Conservation (phyloP, 2,797 vertebrate genomes). For the Pelodytes ibericus region DNA sequence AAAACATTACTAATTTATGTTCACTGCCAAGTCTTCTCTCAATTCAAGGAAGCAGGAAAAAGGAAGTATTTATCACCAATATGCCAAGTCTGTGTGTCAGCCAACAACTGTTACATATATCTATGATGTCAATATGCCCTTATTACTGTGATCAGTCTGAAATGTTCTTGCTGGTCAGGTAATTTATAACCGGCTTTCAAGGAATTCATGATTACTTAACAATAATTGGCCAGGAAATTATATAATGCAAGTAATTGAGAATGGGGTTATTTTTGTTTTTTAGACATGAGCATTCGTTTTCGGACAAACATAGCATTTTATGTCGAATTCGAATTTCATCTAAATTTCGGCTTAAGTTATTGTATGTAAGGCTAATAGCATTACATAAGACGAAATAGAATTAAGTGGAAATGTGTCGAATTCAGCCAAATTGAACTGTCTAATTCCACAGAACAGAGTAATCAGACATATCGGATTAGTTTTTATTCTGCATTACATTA, state of each 20-base stretch:
- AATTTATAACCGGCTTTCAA: neutral
- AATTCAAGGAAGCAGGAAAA: constrained; percentile 33
- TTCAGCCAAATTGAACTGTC: no score
- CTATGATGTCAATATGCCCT: constrained; percentile 17
- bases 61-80: constrained; percentile 29
- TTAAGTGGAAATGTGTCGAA: no score
- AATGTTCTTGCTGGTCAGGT: neutral
- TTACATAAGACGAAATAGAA: no score
- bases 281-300: no score
- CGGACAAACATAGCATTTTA: no score
- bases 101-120: constrained; percentile 24
- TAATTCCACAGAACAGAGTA: no score
- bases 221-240: constrained; percentile 18
- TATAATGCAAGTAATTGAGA: constrained; percentile 7
- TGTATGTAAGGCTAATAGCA: no score
- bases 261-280: constrained; percentile 13
- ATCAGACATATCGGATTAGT: no score
- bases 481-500: no score
- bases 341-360: no score
- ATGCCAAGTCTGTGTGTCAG: constrained; percentile 12
- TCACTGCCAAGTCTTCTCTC: constrained; percentile 23
- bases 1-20: constrained; percentile 48
- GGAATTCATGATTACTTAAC: neutral
- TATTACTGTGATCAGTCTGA: constrained; percentile 13
- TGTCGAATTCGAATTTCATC: no score